Base-by-base conservation (phyloP, 1,140 invertebrate genomes). In the Apolygus lucorum region DNA sequence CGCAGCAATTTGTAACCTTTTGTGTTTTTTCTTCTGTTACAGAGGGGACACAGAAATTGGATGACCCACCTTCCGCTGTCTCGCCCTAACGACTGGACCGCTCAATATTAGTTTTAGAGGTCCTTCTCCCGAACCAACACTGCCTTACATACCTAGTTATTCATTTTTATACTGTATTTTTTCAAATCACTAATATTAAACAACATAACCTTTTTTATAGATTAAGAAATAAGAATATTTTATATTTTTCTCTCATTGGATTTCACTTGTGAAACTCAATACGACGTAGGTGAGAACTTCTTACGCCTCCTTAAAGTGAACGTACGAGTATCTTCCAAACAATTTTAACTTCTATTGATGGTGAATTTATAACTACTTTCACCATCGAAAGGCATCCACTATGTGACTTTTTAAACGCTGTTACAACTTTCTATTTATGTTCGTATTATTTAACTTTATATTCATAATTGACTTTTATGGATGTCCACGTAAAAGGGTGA, bases 121-220 rank as follows among this genome's bases (percentile, higher is more conserved):
- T 59, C 54, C 11, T 14, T 49, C 22, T 34, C n/a, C 64, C n/a
- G 64, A 66, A 66, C 64, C 64, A 66, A 66, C 64, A 66, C 64
- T 66, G 64, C 64, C 64, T 66, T 66, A 34, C 64, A 28, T 21
- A 34, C 64, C 64, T 66, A 66, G 64, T 66, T 66, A 66, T 66
- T 17, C 24, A 14, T 66, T 66, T 66, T 66, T 28, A 21, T 66
- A 42, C 17, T 42, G 17, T 42, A 42, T 42, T 42, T 42, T 17
- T 8, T 42, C 34, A 42, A 42, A 42, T 42, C 17, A 42, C 34
- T 42, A 42, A 42, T 42, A 4, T 4, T 42, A 42, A 42, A 42
- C 17, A 4, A 42, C 17, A 8, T 42, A 42, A 42, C 34, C 34
- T 17, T 8, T 42, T 42, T 4, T 8, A 17, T 42, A 42, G 34